Percentiles rank a stretch among this genome's conserved stretches.
Conservation (phyloP, 2,797 vertebrate species). For the Lagodon rhomboides region DNA sequence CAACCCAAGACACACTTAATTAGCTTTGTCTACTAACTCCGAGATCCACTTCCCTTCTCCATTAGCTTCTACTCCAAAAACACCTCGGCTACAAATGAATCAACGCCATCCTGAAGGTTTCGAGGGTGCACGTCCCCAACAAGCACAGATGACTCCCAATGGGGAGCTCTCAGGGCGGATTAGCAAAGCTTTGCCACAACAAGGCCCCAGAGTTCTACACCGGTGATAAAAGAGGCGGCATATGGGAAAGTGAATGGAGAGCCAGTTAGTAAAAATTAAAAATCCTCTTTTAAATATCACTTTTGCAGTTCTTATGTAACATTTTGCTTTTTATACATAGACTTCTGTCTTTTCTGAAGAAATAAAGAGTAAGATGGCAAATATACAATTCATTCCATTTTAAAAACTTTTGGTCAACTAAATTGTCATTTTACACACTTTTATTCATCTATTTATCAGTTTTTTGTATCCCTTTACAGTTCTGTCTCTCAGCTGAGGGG, state of each 20-base stretch:
- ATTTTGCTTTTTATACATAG: too few relatives aligned
- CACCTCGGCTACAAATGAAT: slow-evolving; percentile 51
- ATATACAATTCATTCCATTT: neutral
- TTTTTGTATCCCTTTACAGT: neutral
- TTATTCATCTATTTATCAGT: neutral
- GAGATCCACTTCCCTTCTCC: slow-evolving; percentile 41
- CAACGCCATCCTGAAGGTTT: slow-evolving; percentile 47
- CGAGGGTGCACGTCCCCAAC: slow-evolving; percentile 34
- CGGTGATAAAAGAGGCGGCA: slow-evolving; percentile 23
- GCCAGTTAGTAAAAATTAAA: slow-evolving; percentile 5
- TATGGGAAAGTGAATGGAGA: slow-evolving; percentile 12
- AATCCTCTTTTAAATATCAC: neutral
- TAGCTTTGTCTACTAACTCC: slow-evolving; percentile 53
- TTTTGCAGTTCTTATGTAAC: neutral
- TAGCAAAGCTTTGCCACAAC: slow-evolving; percentile 49
- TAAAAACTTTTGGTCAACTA: neutral
- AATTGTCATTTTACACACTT: neutral
- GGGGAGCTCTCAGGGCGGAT: slow-evolving; percentile 45
- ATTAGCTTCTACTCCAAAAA: slow-evolving; percentile 62
- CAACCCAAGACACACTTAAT: slow-evolving; percentile 65
- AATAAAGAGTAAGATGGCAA: too few relatives aligned
- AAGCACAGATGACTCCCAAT: slow-evolving; percentile 49
- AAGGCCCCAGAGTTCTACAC: slow-evolving; percentile 45
- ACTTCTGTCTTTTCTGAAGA: too few relatives aligned
- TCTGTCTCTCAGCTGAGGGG: neutral